Evolutionary conservation across 2,797 vertebrate genomes (phyloP), one percentile per base, ranked within the genome.

Genomic region (Schizopygopsis malacanthus): DNA sequence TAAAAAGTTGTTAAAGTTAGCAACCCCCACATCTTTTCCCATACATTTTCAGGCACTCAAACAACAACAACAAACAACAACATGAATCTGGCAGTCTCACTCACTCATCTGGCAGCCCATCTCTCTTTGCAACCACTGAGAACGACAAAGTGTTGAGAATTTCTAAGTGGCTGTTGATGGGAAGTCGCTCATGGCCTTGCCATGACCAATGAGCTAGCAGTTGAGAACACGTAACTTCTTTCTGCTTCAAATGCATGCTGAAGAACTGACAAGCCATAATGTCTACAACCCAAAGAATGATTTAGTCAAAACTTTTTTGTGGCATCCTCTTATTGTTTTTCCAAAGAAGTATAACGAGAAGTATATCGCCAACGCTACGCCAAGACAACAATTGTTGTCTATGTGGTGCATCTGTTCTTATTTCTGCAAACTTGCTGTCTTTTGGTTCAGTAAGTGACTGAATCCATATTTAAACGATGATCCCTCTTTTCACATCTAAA

Each of bases 1-100:
- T 43, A 71, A 18, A 63, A 67, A 67, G 63, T 67, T 67, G 63
- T 33, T 67, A 7, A 67, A 67, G 39, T n/a, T 71, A 71, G 22
- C 4, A 1, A 56, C 33, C 3, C 52, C 13, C 18, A 6, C 28
- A 54, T 37, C 2, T 54, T 56, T n/a, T 41, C 5, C 4, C 25
- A 67, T 67, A 4, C 9, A 9, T 37, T 76, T 54, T 54, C 73
- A 20, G 1, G 47, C 11, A 0, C 9, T 52, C 9, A 52, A 75
- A 52, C 28, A 52, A 9, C 45, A 63, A 59, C 6, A 65, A 56
- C 6, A 65, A 65, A n/a, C 39, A 67, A 67, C 28, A 18, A 63
- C 25, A 63, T 63, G 59, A 63, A 67, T 67, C 33, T 67, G 33
- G 33, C 28, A 71, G 20, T 13, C 11, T 20, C 39, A 71, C 43